phyloP scores from a whole-genome alignment of 2,888 invertebrate species.

The Brenthis hecate region DNA sequence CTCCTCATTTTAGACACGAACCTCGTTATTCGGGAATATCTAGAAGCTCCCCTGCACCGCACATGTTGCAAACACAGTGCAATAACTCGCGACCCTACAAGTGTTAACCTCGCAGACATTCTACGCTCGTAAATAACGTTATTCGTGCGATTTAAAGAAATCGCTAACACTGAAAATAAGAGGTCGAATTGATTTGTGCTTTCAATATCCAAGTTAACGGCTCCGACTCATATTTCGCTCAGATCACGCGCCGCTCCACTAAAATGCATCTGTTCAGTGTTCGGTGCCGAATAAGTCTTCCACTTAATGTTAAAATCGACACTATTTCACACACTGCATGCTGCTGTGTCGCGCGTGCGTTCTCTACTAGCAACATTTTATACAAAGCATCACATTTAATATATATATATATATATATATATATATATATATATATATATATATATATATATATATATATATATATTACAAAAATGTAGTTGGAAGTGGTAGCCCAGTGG shows the following conservation, averaged over 20 bases:
- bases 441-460: too few species aligned
- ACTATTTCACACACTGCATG: constrained; percentile 20
- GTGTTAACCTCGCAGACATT: constrained; percentile 2
- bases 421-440: too few species aligned
- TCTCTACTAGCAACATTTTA: not conserved
- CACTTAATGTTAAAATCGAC: constrained; percentile 27
- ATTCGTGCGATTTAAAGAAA: constrained; percentile 16
- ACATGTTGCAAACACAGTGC: not conserved
- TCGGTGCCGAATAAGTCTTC: constrained; percentile 38
- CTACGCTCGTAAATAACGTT: constrained; percentile 15
- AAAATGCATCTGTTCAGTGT: constrained; percentile 56
- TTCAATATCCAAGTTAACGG: constrained; percentile 50
- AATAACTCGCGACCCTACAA: not conserved
- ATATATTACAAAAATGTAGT: not conserved
- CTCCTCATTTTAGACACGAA: too few species aligned
- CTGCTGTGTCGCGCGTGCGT: constrained; percentile 1
- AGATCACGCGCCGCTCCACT: constrained; percentile 59
- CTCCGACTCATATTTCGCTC: constrained; percentile 29
- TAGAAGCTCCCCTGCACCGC: too few species aligned
- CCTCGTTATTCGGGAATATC: too few species aligned
- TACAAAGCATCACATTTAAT: too few species aligned
- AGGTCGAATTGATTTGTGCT: constrained; percentile 60
- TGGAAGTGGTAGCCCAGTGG: not conserved
- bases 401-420: too few species aligned
- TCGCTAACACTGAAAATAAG: constrained; percentile 43